Base-by-base conservation (phyloP, 2,113 vertebrate genomes). In the Pontoporia blainvillei region DNA sequence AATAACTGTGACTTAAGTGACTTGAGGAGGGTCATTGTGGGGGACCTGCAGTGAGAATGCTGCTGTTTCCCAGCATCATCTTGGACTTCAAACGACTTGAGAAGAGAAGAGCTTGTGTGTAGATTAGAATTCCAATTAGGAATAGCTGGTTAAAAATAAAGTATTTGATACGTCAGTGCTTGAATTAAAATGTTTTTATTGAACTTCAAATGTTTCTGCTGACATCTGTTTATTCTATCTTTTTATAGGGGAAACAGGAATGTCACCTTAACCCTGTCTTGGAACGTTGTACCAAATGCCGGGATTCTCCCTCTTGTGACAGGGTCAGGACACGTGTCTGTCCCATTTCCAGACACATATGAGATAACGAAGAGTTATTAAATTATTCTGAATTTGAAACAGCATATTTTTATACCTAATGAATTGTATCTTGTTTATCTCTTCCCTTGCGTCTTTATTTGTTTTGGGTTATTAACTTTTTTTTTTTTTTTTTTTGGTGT, bases 251-350 rank as follows among this genome's bases (percentile, higher is more conserved):
- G 99, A 96, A 99, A 99, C 98, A 99, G 99, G 97, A 99, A 99
- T 91, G 99, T 99, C 98, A 99, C 99, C 17, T 98, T 99, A 96
- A 99, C 99, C 6, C 98, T 99, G n/a, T 99, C 99, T 11, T 99
- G 99, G 99, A 99, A 99, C 14, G 99, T 99, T 20, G 99, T 99
- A 97, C 99, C 99, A 95, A 99, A 99, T 62, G 99, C 99, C 79
- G 99, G 99, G 96, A 99, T 99, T 97, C 99, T 99, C 97, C 99
- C 99, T 97, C 99, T 99, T 88, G 99, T 99, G 94, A 99, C 99
- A 93, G 99, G 99, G 98, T 99, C 99, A 39, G 99, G 99, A 98
- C 99, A 99, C 12, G 97, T 99, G 93, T 99, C 99, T 96, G 98
- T 99, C 79, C 99, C 99, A 52, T 99, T 99, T 97, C 99, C 99